These are phyloP conservation scores for Colaptes auratus DNA, from an alignment of 2,113 vertebrate species.

Conservation along the genomic window DNA sequence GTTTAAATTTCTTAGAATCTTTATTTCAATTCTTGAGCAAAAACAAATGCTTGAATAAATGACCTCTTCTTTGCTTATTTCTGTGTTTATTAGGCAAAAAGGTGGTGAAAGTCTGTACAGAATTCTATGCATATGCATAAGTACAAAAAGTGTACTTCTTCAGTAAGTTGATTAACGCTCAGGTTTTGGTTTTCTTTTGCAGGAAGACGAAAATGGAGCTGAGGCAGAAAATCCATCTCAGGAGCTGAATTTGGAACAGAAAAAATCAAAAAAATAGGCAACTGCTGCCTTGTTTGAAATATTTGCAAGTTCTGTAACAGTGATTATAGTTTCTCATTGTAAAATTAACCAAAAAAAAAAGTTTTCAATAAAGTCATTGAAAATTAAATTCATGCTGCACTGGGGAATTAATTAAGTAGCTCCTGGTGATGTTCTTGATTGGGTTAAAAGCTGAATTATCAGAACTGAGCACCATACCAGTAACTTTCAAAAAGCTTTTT, in stretches of 20 bases:
- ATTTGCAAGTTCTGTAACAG: slow-evolving; percentile 67
- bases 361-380: slow-evolving; percentile 79
- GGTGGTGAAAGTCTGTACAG: neutral
- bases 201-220: slow-evolving; percentile 80
- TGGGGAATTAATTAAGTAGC: slow-evolving; percentile 68
- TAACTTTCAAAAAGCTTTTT: slow-evolving; percentile 45
- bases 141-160: neutral
- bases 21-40: neutral
- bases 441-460: slow-evolving; percentile 45
- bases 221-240: slow-evolving; percentile 80
- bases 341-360: slow-evolving; percentile 61
- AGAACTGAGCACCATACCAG: neutral
- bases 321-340: slow-evolving; percentile 77
- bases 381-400: slow-evolving; percentile 69
- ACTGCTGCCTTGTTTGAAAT: slow-evolving; percentile 66
- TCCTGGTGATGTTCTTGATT: slow-evolving; percentile 60
- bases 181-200: slow-evolving; percentile 75
- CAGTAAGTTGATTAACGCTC: slow-evolving; percentile 51
- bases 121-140: neutral
- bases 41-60: neutral
- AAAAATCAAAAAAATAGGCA: slow-evolving; percentile 76
- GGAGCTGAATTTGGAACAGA: slow-evolving; percentile 75
- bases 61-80: neutral
- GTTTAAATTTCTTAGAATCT: neutral
- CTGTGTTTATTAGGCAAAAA: neutral